Evolutionary conservation across 2,113 vertebrate species (phyloP).

Genomic region (Seriola rivoliana): DNA sequence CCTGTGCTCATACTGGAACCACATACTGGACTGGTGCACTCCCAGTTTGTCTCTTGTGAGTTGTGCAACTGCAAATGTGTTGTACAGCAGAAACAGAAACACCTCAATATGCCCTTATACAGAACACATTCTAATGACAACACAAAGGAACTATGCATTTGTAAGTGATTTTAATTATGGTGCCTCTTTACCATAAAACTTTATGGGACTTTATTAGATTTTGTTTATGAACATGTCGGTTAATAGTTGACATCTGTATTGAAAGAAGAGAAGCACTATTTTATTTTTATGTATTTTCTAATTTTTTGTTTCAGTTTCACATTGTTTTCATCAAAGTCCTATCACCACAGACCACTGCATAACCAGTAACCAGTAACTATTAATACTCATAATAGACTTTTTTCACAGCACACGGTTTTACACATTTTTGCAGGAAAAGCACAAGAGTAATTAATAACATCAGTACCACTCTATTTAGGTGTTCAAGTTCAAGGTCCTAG

Average conservation of each 20-base stretch:
- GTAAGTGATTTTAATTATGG: neutral
- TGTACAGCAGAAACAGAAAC: slow-evolving; percentile 11
- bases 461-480: neutral
- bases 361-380: too few relatives aligned
- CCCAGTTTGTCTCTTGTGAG: slow-evolving; percentile 89
- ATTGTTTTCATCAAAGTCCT: too few relatives aligned
- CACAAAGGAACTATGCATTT: neutral
- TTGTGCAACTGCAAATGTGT: slow-evolving; percentile 9
- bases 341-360: too few relatives aligned
- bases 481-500: neutral
- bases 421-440: neutral
- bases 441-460: neutral
- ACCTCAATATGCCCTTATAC: neutral
- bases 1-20: slow-evolving; percentile 92
- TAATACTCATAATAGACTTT: neutral
- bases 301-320: too few relatives aligned
- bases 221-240: neutral
- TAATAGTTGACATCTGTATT: neutral
- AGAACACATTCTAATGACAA: neutral
- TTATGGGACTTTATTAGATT: neutral
- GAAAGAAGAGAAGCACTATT: too few relatives aligned
- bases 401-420: neutral
- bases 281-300: too few relatives aligned
- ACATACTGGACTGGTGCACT: slow-evolving; percentile 84
- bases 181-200: neutral